These are phyloP conservation scores for Neomicropteryx cornuta DNA, from an alignment of 1,140 invertebrate species.

Conservation along the genomic window DNA sequence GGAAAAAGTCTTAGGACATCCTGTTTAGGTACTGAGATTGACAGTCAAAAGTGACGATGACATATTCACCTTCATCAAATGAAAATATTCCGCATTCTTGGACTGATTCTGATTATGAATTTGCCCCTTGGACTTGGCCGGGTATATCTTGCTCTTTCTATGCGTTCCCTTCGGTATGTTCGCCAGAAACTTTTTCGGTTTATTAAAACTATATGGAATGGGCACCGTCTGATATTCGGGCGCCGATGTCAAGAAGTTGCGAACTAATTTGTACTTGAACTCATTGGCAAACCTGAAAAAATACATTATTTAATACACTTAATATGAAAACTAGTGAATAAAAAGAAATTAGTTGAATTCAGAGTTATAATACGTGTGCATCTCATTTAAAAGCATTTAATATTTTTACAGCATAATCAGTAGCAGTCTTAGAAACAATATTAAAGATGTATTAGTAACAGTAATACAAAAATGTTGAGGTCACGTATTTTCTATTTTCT, in stretches of 20 bases:
- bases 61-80: slow-evolving; percentile 15
- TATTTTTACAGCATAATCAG: slow-evolving; percentile 27
- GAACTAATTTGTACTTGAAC: slow-evolving; percentile 27
- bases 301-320: background rate
- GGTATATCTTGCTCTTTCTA: too few species aligned
- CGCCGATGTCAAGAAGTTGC: slow-evolving; percentile 25
- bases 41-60: too few species aligned
- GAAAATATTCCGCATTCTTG: background rate
- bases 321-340: background rate
- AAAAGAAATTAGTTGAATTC: background rate
- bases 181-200: slow-evolving; percentile 22
- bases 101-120: background rate
- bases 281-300: slow-evolving; percentile 27
- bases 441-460: too few species aligned
- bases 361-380: background rate
- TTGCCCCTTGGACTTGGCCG: too few species aligned
- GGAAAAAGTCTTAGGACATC: too few species aligned
- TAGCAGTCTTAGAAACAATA: too few species aligned
- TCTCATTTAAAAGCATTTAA: background rate
- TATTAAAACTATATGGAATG: slow-evolving; percentile 21
- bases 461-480: too few species aligned
- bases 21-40: too few species aligned
- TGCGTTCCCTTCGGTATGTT: slow-evolving; percentile 20
- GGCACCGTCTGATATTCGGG: slow-evolving; percentile 25
- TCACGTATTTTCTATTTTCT: too few species aligned